Evolutionary conservation across 2,797 vertebrate species (phyloP), one percentile per base, ranked within the genome.

Genomic region (Ctenochaetus hawaiiensis): DNA sequence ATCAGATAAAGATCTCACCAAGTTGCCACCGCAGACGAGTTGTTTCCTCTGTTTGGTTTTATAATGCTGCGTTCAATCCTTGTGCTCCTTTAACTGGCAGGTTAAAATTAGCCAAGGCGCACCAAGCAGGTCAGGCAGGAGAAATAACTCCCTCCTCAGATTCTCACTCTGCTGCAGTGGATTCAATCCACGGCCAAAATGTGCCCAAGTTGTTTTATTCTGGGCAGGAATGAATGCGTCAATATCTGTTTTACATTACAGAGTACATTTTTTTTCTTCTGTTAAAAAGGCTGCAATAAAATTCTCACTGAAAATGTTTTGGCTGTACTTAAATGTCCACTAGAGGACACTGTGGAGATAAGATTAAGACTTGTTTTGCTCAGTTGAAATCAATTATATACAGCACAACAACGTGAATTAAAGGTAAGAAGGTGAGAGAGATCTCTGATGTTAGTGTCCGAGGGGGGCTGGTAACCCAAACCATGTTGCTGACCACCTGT

Each of bases 81-180:
- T 49, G 52, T 43, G 66, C 51, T 67, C 43, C 71, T 81, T 78
- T 43, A 69, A 83, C 72, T 74, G 77, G 23, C 30, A 44, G 60
- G 87, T 90, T 92, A 92, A 90, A 92, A 90, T 92, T 92, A 94
- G 91, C 72, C 71, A 57, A 83, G 86, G 41, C 87, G 56, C 61
- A 66, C 12, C 39, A 30, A 80, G 80, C 52, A 88, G 56, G 53
- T 85, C 83, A 58, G 82, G 61, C 37, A 75, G 71, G 53, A 78
- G 66, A 54, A 65, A 58, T 43, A 58, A 47, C 73, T 34, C 39
- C 70, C 44, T 6, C 10, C 64, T 67, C 45, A n/a, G 17, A n/a
- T 56, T 70, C 47, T 57, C 22, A 8, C 43, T 39, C 52, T 48
- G 63, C 57, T 54, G 23, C 45, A 59, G 44, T 1, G 7, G 44